A percentile compares a stretch with the other conserved stretches of the same genome.
phyloP scores from a whole-genome alignment of 2,113 vertebrate species.

The Callopanchax toddi region DNA sequence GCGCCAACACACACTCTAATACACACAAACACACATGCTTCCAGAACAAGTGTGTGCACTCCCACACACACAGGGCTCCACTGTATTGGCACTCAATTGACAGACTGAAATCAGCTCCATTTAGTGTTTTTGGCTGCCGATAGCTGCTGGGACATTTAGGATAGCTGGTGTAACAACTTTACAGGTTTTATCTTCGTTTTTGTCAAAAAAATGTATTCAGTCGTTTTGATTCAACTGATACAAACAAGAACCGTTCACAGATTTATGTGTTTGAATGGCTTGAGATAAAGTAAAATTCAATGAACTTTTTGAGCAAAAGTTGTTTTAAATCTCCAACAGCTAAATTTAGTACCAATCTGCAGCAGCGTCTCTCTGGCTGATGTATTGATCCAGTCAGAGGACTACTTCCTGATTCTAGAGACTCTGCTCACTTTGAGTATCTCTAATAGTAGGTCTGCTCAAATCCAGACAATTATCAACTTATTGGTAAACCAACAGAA shows the following conservation, averaged over 20 bases:
- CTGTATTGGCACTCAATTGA: slow-evolving; percentile 71
- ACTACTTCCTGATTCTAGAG: too few species aligned
- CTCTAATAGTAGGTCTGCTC: too few species aligned
- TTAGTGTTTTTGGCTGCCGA: slow-evolving; percentile 30
- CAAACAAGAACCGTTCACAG: not conserved
- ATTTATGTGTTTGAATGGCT: too few species aligned
- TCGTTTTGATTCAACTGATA: not conserved
- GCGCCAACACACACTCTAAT: slow-evolving; percentile 11
- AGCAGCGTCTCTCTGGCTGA: too few species aligned
- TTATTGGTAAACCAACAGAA: too few species aligned
- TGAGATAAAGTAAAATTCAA: too few species aligned
- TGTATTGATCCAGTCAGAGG: too few species aligned
- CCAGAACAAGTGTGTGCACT: slow-evolving; percentile 21
- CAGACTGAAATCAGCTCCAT: slow-evolving; percentile 63
- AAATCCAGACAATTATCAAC: too few species aligned
- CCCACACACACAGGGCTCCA: slow-evolving; percentile 51
- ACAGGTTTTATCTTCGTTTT: not conserved
- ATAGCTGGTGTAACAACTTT: slow-evolving; percentile 4
- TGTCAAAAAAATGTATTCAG: not conserved
- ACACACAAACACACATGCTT: slow-evolving; percentile 31
- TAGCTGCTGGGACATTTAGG: slow-evolving; percentile 17
- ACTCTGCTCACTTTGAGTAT: too few species aligned
- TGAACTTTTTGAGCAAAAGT: too few species aligned
- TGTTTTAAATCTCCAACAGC: too few species aligned
- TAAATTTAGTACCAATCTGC: too few species aligned